phyloP scores from a whole-genome alignment of 2,797 vertebrate genomes.

The Sebastes hubbsi region DNA sequence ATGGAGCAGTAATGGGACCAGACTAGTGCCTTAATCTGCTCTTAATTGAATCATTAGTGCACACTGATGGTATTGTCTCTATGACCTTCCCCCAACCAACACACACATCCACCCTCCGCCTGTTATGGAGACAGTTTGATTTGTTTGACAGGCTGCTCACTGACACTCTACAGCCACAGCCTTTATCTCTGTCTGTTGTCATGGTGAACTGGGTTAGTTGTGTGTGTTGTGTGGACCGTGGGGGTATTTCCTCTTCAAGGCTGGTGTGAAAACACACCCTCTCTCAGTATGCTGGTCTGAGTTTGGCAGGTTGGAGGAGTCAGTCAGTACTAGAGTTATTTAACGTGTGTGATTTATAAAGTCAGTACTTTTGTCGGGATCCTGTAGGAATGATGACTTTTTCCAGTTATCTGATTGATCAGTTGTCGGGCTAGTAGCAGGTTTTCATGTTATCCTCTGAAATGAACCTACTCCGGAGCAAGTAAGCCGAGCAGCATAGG shows the following conservation, averaged over 20 bases:
- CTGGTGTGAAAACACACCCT: neutral
- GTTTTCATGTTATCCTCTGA: neutral
- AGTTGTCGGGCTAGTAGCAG: neutral
- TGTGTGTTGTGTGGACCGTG: neutral
- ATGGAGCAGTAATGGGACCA: neutral
- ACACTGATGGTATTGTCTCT: neutral
- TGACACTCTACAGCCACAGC: neutral
- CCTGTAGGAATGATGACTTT: neutral
- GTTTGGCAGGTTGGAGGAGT: neutral
- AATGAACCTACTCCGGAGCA: neutral
- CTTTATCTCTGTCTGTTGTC: neutral
- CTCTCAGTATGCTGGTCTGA: neutral
- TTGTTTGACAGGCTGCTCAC: neutral
- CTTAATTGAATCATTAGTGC: neutral
- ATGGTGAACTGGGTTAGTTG: conserved; percentile 3
- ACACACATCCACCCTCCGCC: neutral
- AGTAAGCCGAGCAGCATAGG: neutral
- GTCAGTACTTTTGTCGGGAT: neutral
- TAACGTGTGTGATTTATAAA: neutral
- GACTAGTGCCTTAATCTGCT: neutral
- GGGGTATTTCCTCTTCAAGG: conserved; percentile 3
- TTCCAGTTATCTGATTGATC: neutral
- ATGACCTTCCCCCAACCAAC: neutral
- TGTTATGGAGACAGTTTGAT: neutral
- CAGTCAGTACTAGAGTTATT: neutral